Base-by-base conservation (phyloP, 2,113 vertebrate species). In the Barnardius zonarius region DNA sequence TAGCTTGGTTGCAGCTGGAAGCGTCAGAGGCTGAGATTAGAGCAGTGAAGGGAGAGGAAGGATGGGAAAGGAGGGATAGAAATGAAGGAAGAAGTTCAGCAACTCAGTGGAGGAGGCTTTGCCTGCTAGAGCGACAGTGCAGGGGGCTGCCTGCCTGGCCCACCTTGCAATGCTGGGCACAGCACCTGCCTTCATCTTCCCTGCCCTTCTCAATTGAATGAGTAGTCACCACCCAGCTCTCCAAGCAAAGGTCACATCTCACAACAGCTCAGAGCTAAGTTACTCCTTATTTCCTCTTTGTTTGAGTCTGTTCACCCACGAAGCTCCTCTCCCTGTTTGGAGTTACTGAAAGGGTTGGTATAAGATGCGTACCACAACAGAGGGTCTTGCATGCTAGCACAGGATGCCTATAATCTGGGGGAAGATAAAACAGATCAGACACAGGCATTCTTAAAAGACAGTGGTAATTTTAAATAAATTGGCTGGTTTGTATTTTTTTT, bases 341-440 rank as follows among this genome's bases (percentile, higher is more conserved):
- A 31, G 28, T 17, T 15, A 25, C 18, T 37, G 37, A 19, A 57
- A 62, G 28, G 17, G 8, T 24, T 77, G 33, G 7, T 16, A 1
- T 19, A 44, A 54, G 1, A 2, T 4, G 7, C 2, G 10, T 25
- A 24, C 24, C 1, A 2, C 35, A 37, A 8, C 0, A 23, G 44
- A 28, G 33, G 24, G 7, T 52, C 20, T 24, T 6, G 0, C 17
- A 37, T 35, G 11, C 55, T 14, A 17, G n/a, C 28, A 33, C 41
- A 46, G 28, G 51, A 20, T 31, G 18, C 9, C 39, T 7, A 2
- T 51, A 52, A 41, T 17, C 23, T 2, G 0, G 7, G 5, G 5
- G 11, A 69, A 76, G n/a, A 64, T 11, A 49, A 62, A 69, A 6
- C 31, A 62, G 49, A 35, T 72, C 31, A 77, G 52, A 87, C 64